Evolutionary conservation across 2,113 vertebrate genomes (phyloP), one percentile per base, ranked within the genome.

Genomic region (Callionymus lyra): DNA sequence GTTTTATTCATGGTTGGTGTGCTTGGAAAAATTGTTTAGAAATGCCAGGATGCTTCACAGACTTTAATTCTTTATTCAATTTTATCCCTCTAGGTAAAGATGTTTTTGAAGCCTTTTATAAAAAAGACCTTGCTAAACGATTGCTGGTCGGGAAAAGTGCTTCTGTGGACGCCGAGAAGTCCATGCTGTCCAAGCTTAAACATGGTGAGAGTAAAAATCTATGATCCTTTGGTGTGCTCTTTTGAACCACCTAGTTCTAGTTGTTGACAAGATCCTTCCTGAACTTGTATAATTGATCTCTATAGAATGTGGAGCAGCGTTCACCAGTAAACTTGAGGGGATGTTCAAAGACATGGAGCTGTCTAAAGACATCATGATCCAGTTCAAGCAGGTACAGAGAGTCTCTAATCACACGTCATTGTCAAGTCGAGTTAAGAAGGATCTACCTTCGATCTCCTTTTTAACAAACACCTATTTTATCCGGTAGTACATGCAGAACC

Each of bases 341-440:
- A 99, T 98, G 95, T 99, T 99, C 78, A 97, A 98, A 76, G 95
- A 99, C 79, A 99, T 99, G 94, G 95, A 99, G 46, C 87, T 99
- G 70, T 99, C 95, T 46, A 99, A 99, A 87, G 95, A 99, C 69
- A 94, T 99, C 62, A 98, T 99, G 95, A 92, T 99, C 79, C 95
- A 99, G 46, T 98, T 95, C 81, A 98, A 99, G 87, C 95, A 99
- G 78, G 81, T 81, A 59, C n/a, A 4, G 21, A 1, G 31, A 12
- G 3, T 17, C 37, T 44, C 16, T 40, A 3, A 9, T 16, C 16
- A 27, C 9, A 32, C n/a, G 33, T 1, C 42, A 32, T 33, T 11
- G 15, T 37, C n/a, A n/a, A n/a, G n/a, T n/a, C n/a, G n/a, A 27
- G 21, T 27, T 27, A 5, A 27, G 8, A 5, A 4, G 8, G 8